Percentiles rank a stretch among this genome's conserved stretches.
phyloP scores from a whole-genome alignment of 2,113 vertebrate genomes.

The Tachuris rubrigastra region DNA sequence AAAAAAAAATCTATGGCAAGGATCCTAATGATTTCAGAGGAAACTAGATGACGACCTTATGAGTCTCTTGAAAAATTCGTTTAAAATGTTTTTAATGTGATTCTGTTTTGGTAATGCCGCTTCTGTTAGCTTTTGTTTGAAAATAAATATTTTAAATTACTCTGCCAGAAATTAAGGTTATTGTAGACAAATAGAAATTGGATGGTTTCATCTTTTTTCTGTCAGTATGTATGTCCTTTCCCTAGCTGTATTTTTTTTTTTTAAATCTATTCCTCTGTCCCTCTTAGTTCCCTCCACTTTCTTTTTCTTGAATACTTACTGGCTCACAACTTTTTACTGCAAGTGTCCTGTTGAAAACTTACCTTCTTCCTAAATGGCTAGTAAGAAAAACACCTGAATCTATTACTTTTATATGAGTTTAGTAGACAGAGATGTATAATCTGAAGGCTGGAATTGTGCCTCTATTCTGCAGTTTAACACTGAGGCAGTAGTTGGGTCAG shows the following conservation, averaged over 20 bases:
- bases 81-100: not conserved
- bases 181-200: not conserved
- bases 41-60: not conserved
- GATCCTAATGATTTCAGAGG: not conserved
- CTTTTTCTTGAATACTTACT: not conserved
- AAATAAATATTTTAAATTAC: not conserved
- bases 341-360: not conserved
- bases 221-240: not conserved
- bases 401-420: not conserved
- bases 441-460: not conserved
- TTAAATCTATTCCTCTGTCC: not conserved
- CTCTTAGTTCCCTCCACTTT: fast-evolving
- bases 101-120: not conserved
- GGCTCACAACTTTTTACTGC: not conserved
- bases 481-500: not conserved
- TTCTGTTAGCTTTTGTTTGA: not conserved
- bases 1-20: not conserved
- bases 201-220: not conserved
- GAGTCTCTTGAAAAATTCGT: not conserved
- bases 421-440: not conserved
- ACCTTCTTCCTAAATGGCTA: not conserved
- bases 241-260: not conserved
- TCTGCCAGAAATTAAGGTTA: not conserved
- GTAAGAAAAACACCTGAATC: not conserved
- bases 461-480: not conserved